Evolutionary conservation across 2,888 invertebrate genomes (phyloP).

Genomic region (Nephrocerus scutellatus): DNA sequence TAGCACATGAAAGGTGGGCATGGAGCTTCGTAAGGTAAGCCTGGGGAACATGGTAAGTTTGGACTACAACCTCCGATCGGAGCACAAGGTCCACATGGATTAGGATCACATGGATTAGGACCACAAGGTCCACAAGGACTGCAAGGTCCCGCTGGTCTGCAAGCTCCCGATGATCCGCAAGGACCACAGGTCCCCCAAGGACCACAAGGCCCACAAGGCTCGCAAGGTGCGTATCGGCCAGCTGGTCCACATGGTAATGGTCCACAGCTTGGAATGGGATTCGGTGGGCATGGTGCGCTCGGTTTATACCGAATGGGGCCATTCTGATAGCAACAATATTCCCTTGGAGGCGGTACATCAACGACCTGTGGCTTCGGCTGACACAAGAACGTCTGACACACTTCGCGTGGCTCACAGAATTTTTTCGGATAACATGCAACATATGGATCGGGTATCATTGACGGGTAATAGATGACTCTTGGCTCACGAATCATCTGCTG

Average conservation of each 20-base stretch:
- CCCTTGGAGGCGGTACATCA: constrained; percentile 40
- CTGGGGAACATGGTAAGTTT: too few species aligned
- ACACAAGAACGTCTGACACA: constrained; percentile 42
- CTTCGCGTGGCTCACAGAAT: constrained; percentile 40
- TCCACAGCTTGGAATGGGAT: constrained; percentile 31
- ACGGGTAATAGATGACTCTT: constrained; percentile 39
- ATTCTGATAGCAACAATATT: constrained; percentile 41
- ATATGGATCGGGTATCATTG: constrained; percentile 40
- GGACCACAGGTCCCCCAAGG: constrained; percentile 29
- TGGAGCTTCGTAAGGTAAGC: constrained; percentile 5
- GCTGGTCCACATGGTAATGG: constrained; percentile 35
- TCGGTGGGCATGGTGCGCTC: constrained; percentile 36
- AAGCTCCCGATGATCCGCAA: constrained; percentile 30
- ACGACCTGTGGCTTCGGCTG: constrained; percentile 43
- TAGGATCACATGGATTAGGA: constrained; percentile 18
- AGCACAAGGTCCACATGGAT: constrained; percentile 13
- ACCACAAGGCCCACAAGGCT: constrained; percentile 32
- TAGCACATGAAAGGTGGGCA: too few species aligned
- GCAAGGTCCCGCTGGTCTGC: constrained; percentile 28
- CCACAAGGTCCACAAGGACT: constrained; percentile 32
- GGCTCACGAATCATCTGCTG: constrained; percentile 42
- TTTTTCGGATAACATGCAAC: constrained; percentile 40
- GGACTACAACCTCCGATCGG: too few species aligned
- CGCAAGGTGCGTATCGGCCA: constrained; percentile 33
- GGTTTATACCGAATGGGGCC: constrained; percentile 38